These are phyloP conservation scores for Ameiurus melas DNA, from an alignment of 2,113 vertebrate species.

Conservation along the genomic window DNA sequence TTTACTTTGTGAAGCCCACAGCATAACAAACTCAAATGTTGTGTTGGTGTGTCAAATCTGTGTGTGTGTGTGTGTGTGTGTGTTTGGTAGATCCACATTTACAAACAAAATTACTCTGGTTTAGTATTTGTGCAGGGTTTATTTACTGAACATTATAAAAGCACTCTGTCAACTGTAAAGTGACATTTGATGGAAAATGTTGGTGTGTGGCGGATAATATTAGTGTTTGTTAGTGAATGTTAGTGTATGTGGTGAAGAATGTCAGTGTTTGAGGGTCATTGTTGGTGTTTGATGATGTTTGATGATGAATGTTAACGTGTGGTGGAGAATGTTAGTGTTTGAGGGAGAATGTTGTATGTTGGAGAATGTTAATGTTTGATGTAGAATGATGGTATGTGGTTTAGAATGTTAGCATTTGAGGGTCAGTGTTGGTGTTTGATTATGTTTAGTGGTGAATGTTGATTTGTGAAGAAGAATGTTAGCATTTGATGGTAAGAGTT, in stretches of 20 bases:
- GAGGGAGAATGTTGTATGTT: background rate
- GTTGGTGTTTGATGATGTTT: background rate
- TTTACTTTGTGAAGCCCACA: conserved; percentile 25
- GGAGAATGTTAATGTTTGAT: background rate
- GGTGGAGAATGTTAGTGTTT: background rate
- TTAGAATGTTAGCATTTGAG: background rate
- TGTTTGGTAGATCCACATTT: background rate
- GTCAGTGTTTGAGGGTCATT: background rate
- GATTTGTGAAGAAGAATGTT: too few species aligned
- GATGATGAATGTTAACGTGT: background rate
- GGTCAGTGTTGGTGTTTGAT: background rate
- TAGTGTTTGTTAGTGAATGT: background rate
- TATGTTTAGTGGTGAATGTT: too few species aligned
- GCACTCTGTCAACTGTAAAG: background rate
- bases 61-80: conserved; percentile 9
- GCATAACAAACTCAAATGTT: conserved; percentile 24
- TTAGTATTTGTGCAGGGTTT: conserved; percentile 2
- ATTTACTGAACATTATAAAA: conserved; percentile 5
- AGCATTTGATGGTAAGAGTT: too few species aligned
- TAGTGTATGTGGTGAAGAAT: background rate
- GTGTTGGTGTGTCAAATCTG: conserved; percentile 1
- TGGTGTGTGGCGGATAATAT: background rate
- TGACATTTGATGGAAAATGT: conserved; percentile 7
- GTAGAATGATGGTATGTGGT: background rate
- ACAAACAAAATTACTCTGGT: background rate